Base-by-base conservation (phyloP, 2,113 vertebrate species). In the Oryzias javanicus region DNA sequence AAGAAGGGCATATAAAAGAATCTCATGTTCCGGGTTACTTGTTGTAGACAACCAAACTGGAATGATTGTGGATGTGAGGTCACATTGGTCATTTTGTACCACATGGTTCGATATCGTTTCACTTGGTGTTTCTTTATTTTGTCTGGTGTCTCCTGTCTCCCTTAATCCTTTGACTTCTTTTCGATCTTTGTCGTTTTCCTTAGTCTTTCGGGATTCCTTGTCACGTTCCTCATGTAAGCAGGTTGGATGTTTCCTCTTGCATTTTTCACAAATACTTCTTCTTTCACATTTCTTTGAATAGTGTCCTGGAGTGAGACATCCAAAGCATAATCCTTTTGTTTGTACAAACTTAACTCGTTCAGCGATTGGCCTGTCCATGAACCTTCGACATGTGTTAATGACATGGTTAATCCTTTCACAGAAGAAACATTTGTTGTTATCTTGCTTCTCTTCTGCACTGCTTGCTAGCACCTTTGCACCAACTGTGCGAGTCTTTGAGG, bases 231-330 rank as follows among this genome's bases (percentile, higher is more conserved):
- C 61, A 29, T 84, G 65, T 20, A 75, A 50, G 47, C 74, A 76
- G 0, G 60, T 66, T 44, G 66, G 60, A 3, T 83, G 76, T 14
- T 3, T 72, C 5, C 48, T 13, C 16, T 71, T 63, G 19, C 69
- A 76, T 24, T 10, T 52, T 5, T 76, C 17, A 17, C 72, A 82
- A 8, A 74, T 15, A 15, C 48, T 69, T n/a, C 67, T 80, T 24
- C 4, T 67, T 55, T 55, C 54, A 62, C 77, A 80, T 14, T 59
- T 72, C 45, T 59, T 82, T n/a, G 75, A 76, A 4, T 27, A 35
- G 14, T 82, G 68, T 22, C 76, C 65, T 5, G 42, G 0, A 4
- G 51, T 55, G 0, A 76, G 25, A 44, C 68, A 79, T 55, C 22
- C 22, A 22, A 22, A 22, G 22, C 22, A 22, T 22, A 22, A 22